Conservation (phyloP, 2,113 vertebrate genomes). For the Cynopterus brachyotis region DNA sequence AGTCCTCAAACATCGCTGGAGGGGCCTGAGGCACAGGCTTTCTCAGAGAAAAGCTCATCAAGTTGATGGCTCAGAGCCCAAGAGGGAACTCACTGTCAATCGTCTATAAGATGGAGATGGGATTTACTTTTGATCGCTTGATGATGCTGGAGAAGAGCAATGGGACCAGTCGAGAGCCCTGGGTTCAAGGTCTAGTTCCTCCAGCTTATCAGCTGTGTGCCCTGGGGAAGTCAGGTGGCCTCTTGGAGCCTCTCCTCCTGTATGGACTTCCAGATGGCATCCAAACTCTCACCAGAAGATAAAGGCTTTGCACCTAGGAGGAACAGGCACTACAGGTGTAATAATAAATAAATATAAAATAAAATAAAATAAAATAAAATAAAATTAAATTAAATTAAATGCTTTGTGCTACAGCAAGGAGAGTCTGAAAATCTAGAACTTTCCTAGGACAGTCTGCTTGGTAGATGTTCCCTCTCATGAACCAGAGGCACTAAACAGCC, state of each 20-base stretch:
- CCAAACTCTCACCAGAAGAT: neutral
- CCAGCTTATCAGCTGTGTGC: no score
- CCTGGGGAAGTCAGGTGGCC: neutral
- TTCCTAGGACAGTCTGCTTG: neutral
- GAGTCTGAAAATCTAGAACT: neutral
- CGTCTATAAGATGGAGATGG: neutral
- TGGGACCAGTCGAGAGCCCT: neutral
- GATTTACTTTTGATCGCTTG: no score
- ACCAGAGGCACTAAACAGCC: neutral
- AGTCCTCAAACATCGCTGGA: neutral
- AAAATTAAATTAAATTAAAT: no score
- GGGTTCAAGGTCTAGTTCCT: neutral
- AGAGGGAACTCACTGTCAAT: neutral
- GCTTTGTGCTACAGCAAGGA: neutral
- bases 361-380: no score
- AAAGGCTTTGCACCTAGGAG: neutral
- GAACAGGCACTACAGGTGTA: no score
- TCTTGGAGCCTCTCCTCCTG: neutral
- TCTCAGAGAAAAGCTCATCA: neutral
- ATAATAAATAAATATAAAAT: no score
- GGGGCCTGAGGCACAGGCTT: neutral
- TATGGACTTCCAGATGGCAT: neutral
- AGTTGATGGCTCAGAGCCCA: neutral
- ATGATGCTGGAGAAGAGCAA: neutral
- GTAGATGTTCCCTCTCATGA: no score